Base-by-base conservation (phyloP, 2,888 invertebrate species). In the Tipula lateralis region DNA sequence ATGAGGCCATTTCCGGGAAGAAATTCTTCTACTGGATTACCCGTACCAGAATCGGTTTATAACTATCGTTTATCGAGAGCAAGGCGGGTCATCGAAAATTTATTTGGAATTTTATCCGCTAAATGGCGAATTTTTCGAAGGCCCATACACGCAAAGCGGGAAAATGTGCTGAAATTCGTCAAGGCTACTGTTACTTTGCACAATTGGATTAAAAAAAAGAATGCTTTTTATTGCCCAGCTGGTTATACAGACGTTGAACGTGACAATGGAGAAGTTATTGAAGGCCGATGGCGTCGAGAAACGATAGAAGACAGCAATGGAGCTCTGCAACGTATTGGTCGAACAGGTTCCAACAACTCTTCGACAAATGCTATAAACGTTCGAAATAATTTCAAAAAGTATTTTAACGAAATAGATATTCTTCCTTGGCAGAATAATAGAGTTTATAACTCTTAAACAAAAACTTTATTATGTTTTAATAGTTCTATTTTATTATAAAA, bases 11-110 rank as follows among this genome's bases (percentile, higher is more conserved):
- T n/a, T n/a, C n/a, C n/a, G n/a, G n/a, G n/a, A n/a, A n/a, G 84
- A 30, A 83, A 83, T 30, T 34, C 84, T 29, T 6, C 85, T 30
- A 83, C 66, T 66, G 80, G 66, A 16, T 13, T 84, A 34, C 66
- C 32, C 16, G 9, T 19, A 6, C 2, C 9, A 13, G 66, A 84
- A 66, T n/a, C n/a, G n/a, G n/a, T n/a, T n/a, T n/a, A n/a, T n/a
- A n/a, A n/a, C n/a, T n/a, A n/a, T n/a, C n/a, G n/a, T n/a, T n/a
- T n/a, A n/a, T n/a, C n/a, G n/a, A n/a, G n/a, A n/a, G n/a, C n/a
- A n/a, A n/a, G n/a, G n/a, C n/a, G n/a, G n/a, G n/a, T n/a, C n/a
- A n/a, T n/a, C n/a, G n/a, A n/a, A n/a, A n/a, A n/a, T n/a, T n/a
- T n/a, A n/a, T n/a, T n/a, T n/a, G n/a, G n/a, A n/a, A n/a, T n/a